Base-by-base conservation (phyloP, 2,888 invertebrate genomes). In the Nephrotoma flavescens region DNA sequence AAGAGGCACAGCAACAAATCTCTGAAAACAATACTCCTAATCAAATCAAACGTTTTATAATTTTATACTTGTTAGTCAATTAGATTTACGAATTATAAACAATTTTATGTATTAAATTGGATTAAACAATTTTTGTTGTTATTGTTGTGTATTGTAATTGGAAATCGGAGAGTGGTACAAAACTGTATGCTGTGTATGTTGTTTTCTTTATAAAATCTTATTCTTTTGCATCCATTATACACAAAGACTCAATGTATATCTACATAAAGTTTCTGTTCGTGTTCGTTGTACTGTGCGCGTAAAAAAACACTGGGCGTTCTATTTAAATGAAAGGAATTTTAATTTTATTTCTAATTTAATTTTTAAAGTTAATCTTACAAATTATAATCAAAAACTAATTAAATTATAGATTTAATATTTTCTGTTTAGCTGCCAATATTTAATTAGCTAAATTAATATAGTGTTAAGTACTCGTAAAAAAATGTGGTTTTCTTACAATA, bases 81-180 rank as follows among this genome's bases (percentile, higher is more conserved):
- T 84, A 84, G 84, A 84, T 84, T 84, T 84, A 84, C 84, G 42
- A 84, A 84, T 84, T 84, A 71, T 71, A 71, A 71, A 71, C 71
- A 71, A 71, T 71, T 71, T 71, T 71, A 71, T 71, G 71, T 71
- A 71, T 84, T 15, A 84, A 84, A 84, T 84, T 84, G 84, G 84
- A 84, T 84, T 84, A 84, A 84, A 84, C 42, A 42, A 11, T 44
- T 9, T 44, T 44, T 44, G 44, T 71, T 71, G 71, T 71, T 71
- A 6, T 52, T 52, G 71, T 71, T 71, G 71, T 19, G 9, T 71
- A 4, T 57, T 15, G 9, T 71, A 71, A 71, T 71, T 71, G 71
- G 71, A 71, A 71, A 71, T 31, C 47, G 47, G 47, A 52, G 47
- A 52, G 47, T 52, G 47, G 47, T 52, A 52, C 47, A 52, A 52